Conservation (phyloP, 2,113 vertebrate genomes). For the Heterocephalus glaber region DNA sequence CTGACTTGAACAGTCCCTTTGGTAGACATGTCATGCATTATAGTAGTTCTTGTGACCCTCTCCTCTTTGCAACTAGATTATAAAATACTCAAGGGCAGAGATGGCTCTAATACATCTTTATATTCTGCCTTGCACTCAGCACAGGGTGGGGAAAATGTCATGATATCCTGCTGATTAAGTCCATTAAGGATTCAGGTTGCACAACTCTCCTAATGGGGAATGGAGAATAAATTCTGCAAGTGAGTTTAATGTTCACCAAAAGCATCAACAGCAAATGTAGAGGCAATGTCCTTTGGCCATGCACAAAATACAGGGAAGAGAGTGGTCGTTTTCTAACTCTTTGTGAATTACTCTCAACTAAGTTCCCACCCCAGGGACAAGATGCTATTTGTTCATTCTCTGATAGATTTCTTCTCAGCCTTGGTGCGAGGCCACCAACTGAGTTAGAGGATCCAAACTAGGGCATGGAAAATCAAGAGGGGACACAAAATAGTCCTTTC, state of each 20-base stretch:
- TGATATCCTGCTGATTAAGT: slow-evolving; percentile 76
- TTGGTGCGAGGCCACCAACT: slow-evolving; percentile 47
- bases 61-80: slow-evolving; percentile 62
- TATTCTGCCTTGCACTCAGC: slow-evolving; percentile 63
- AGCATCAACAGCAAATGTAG: slow-evolving; percentile 55
- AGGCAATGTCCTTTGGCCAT: slow-evolving; percentile 54
- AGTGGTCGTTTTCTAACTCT: slow-evolving; percentile 55
- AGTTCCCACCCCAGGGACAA: slow-evolving; percentile 60
- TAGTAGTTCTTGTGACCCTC: slow-evolving; percentile 55
- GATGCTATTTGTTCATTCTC: slow-evolving; percentile 6
- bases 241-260: slow-evolving; percentile 70
- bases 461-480: slow-evolving; percentile 35
- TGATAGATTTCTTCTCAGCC: slow-evolving; percentile 5
- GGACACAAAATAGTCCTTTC: neutral
- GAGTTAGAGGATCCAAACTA: slow-evolving; percentile 50
- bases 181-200: slow-evolving; percentile 78
- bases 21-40: slow-evolving; percentile 55
- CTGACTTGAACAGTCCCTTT: slow-evolving; percentile 46
- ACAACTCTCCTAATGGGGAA: slow-evolving; percentile 68
- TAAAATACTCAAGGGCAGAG: slow-evolving; percentile 63
- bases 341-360: slow-evolving; percentile 55
- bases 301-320: neutral
- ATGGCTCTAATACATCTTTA: slow-evolving; percentile 53
- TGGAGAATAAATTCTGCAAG: slow-evolving; percentile 70
- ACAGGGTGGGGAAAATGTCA: slow-evolving; percentile 65